These are phyloP conservation scores for Oryctolagus cuniculus DNA, from an alignment of 2,113 vertebrate genomes.

Conservation along the genomic window DNA sequence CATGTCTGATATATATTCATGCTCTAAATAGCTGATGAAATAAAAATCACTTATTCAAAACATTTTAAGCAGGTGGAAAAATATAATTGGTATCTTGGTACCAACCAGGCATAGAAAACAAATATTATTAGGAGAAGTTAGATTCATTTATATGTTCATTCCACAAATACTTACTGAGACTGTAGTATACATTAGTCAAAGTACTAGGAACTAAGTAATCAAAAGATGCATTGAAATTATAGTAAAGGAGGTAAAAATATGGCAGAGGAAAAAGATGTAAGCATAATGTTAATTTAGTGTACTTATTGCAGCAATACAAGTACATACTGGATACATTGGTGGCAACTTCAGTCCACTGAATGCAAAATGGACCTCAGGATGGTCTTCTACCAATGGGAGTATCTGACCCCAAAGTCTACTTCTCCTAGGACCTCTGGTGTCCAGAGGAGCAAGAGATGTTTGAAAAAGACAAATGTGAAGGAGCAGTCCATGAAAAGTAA, in stretches of 20 bases:
- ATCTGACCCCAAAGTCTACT: background rate
- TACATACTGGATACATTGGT: background rate
- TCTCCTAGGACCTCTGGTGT: background rate
- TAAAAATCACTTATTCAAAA: constrained; percentile 12
- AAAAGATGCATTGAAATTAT: background rate
- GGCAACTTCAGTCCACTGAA: background rate
- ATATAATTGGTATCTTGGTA: background rate
- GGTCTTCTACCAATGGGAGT: background rate
- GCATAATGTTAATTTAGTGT: background rate
- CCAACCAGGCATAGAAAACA: background rate
- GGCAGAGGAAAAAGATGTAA: background rate
- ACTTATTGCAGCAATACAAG: background rate
- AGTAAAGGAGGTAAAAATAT: background rate
- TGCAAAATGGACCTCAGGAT: background rate
- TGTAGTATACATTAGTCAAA: background rate
- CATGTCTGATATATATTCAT: background rate
- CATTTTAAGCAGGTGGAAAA: constrained; percentile 13
- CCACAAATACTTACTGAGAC: background rate
- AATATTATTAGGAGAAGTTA: constrained; percentile 4
- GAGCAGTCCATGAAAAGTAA: background rate
- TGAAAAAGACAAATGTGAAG: background rate
- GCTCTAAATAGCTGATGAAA: background rate
- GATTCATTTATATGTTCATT: background rate
- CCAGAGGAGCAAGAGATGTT: background rate
- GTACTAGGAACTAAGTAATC: background rate